Evolutionary conservation across 1,140 invertebrate genomes (phyloP), one percentile per base, ranked within the genome.

Genomic region (Hycleus cichorii): DNA sequence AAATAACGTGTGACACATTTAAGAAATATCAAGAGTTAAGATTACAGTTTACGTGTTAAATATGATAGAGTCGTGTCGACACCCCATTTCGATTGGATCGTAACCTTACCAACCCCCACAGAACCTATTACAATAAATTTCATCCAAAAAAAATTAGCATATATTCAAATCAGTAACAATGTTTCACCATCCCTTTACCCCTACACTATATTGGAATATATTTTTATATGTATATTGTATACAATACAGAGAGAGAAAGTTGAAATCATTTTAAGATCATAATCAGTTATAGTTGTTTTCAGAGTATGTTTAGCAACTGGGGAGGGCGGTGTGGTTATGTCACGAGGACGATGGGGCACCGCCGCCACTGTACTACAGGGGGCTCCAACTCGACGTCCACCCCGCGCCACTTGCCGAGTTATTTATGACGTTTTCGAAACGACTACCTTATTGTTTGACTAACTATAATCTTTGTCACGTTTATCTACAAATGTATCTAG

Each of bases 401-500:
- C 54, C 32, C 32, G 32, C 32, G 62, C 60, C 67, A 67, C 65
- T 69, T 61, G 60, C 64, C 50, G 62, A 62, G 69, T 70, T 62
- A 72, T 72, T 72, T 70, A 72, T 71, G 66, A 65, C 68, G 58
- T 70, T 67, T 65, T 62, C 54, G 61, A 57, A 49, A 62, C 66
- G 70, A 68, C 70, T 68, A 69, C 69, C 69, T 72, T 69, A 72
- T 71, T 72, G 69, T 71, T 72, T 69, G 68, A 68, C 64, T 68
- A 69, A 71, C 69, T 70, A 69, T 69, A 69, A 69, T 65, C 67
- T 72, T 66, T 69, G 68, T 70, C 69, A 72, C 64, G 59, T 58
- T 70, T 72, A 72, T 72, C 70, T 69, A 64, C 61, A 64, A 64
- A 65, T 72, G 70, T 72, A 72, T 72, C 70, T 70, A 46, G 24